Percentiles rank a stretch among this genome's conserved stretches.
Evolutionary conservation across 2,113 vertebrate genomes (phyloP).

Genomic region (Eulacestoma nigropectus): DNA sequence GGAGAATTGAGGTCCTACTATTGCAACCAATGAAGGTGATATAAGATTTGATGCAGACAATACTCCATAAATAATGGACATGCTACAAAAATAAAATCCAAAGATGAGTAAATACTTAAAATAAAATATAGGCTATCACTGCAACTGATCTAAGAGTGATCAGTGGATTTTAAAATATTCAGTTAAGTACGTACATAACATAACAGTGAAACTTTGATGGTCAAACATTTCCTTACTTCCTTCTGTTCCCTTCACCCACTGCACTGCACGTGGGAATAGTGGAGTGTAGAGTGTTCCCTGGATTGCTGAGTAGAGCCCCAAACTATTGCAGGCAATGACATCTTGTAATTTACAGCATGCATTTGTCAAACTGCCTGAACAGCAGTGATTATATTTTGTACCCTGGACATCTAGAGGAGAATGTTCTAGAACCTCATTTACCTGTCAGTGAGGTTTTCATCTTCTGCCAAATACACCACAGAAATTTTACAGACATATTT

Average conservation of each 20-base stretch:
- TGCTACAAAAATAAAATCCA: slow-evolving; percentile 68
- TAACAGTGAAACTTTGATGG: background rate
- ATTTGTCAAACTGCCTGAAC: background rate
- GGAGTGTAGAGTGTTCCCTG: background rate
- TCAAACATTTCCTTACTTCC: background rate
- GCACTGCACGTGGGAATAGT: rapidly evolving
- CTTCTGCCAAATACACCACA: background rate
- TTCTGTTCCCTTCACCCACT: background rate
- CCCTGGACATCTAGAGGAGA: background rate
- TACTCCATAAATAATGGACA: slow-evolving; percentile 96
- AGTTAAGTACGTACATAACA: background rate
- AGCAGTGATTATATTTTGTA: background rate
- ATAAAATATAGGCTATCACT: background rate
- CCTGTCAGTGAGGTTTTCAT: background rate
- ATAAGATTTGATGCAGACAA: slow-evolving; percentile 94
- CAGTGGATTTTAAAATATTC: background rate
- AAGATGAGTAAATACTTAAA: background rate
- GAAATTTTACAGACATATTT: background rate
- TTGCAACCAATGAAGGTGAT: slow-evolving; percentile 88
- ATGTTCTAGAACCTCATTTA: background rate
- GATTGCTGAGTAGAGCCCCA: background rate
- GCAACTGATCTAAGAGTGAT: background rate
- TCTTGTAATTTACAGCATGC: background rate
- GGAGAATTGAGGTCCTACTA: slow-evolving; percentile 87
- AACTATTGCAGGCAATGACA: background rate